Evolutionary conservation across 1,140 invertebrate species (phyloP), one percentile per base, ranked within the genome.

Genomic region (Coboldia fuscipes): DNA sequence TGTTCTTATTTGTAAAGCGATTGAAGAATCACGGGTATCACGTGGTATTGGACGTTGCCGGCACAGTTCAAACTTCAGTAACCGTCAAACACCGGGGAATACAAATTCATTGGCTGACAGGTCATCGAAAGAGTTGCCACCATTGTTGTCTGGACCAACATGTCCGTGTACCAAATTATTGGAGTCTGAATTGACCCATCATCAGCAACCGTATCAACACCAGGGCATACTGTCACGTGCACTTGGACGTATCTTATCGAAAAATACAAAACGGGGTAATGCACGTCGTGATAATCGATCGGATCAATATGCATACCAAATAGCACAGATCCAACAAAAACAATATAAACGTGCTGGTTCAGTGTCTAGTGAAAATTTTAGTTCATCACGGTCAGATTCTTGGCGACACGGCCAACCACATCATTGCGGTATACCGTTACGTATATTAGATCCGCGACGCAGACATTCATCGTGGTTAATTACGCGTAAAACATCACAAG

Each of bases 1-100:
- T 56, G 82, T 93, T 0, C 70, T 90, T 41, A 80, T 97, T 30
- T 96, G 89, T 56, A 84, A 89, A 49, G 78, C 84, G 7, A 89
- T 93, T 41, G 86, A 93, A 54, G 86, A 92, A 48, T 86, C 82
- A 1, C 61, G 85, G 18, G 84, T 90, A 1, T 85, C 83, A 0
- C 63, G 83, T 10, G 79, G 80, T 9, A 86, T 86, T 37, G 83
- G 82, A 1, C 62, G 80, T 30, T 85, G 82, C 46, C 54, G 80
- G 21, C 78, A 88, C 54, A 81, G 77, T 39, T 82, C 78, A 17
- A 86, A 88, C 56, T 86, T 86, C 50, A 85, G 80, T 43, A 86
- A 86, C 48, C 61, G 82, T 8, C 78, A 85, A 49, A 86, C 81
- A 2, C 81, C 82, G 1, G 77, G 76, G 4, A 84, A 85, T 52